Evolutionary conservation across 2,113 vertebrate genomes (phyloP).

Genomic region (Brachyistius frenatus): DNA sequence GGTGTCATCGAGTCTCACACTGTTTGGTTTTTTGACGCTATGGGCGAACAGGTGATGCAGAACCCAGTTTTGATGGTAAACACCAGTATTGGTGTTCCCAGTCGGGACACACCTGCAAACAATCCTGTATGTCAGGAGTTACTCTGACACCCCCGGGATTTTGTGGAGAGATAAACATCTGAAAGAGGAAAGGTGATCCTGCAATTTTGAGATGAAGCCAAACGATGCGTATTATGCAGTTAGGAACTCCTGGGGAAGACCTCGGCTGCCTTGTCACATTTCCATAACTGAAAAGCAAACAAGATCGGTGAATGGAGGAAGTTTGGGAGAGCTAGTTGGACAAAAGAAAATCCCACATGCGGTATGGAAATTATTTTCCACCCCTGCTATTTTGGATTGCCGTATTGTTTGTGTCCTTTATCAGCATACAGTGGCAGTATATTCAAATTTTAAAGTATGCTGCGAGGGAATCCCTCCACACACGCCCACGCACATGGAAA

Average conservation of each 20-base stretch:
- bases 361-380: slow-evolving; percentile 14
- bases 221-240: not conserved
- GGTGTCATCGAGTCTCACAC: too few species aligned
- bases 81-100: too few species aligned
- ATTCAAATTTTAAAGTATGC: not conserved
- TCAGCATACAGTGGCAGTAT: too few species aligned
- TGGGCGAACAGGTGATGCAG: too few species aligned
- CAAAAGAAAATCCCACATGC: not conserved
- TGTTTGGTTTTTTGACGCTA: too few species aligned
- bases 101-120: too few species aligned
- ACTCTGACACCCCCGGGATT: too few species aligned
- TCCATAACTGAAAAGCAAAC: slow-evolving; percentile 3
- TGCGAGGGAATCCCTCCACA: slow-evolving; percentile 8
- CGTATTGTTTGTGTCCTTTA: not conserved
- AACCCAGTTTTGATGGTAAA: too few species aligned
- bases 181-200: too few species aligned
- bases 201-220: not conserved
- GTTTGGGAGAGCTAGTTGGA: not conserved
- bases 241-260: not conserved
- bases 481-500: slow-evolving; percentile 20
- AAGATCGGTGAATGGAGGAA: not conserved
- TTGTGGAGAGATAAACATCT: too few species aligned
- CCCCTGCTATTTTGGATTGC: not conserved
- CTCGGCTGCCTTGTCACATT: not conserved
- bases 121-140: too few species aligned